phyloP scores from a whole-genome alignment of 2,888 invertebrate genomes.

The Philereme transversata region DNA sequence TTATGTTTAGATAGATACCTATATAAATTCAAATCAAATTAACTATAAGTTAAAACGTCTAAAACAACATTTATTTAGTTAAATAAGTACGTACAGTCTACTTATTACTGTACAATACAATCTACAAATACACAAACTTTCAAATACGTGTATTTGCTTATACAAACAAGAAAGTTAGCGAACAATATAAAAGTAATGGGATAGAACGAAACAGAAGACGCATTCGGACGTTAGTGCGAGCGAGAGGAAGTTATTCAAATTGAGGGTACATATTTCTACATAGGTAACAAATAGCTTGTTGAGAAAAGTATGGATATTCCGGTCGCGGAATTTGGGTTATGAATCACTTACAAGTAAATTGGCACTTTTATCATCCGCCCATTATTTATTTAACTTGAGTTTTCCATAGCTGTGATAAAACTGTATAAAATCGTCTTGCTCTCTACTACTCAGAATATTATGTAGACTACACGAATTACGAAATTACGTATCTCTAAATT shows the following conservation, averaged over 20 bases:
- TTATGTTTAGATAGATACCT: too few species aligned
- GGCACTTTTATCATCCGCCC: slow-evolving; percentile 28
- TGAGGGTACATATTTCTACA: slow-evolving; percentile 84
- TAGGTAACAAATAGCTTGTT: slow-evolving; percentile 82
- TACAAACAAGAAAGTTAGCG: slow-evolving; percentile 85
- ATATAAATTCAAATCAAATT: background rate
- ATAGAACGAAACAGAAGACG: slow-evolving; percentile 66
- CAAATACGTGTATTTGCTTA: slow-evolving; percentile 84
- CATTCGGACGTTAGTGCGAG: slow-evolving; percentile 51
- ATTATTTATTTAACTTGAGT: background rate
- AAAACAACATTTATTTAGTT: slow-evolving; percentile 44
- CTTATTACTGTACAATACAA: slow-evolving; percentile 75
- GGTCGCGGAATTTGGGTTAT: slow-evolving; percentile 41
- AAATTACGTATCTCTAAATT: too few species aligned
- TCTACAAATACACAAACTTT: slow-evolving; percentile 83
- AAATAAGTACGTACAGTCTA: slow-evolving; percentile 48
- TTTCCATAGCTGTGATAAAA: too few species aligned
- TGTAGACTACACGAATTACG: too few species aligned
- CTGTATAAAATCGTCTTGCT: too few species aligned
- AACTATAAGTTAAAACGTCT: slow-evolving; percentile 24
- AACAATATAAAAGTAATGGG: slow-evolving; percentile 84
- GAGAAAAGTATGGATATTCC: slow-evolving; percentile 75
- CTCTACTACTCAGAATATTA: too few species aligned
- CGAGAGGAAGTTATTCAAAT: slow-evolving; percentile 79
- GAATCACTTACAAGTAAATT: slow-evolving; percentile 33